These are phyloP conservation scores for Hypomecis punctinalis DNA, from an alignment of 2,888 invertebrate genomes.

Conservation along the genomic window DNA sequence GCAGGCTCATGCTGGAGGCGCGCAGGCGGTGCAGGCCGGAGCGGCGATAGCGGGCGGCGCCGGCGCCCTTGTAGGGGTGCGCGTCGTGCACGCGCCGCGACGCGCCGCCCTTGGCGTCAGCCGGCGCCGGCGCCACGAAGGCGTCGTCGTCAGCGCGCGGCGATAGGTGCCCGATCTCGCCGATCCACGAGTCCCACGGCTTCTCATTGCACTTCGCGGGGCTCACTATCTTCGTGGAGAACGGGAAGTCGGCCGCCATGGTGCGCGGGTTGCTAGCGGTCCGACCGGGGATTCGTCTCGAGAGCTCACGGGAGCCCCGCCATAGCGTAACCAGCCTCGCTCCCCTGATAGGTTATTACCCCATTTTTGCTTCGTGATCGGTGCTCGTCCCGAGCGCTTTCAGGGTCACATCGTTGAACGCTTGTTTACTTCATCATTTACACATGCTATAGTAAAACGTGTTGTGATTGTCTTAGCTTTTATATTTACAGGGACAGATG, in stretches of 20 bases:
- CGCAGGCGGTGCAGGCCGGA: slow-evolving; percentile 83
- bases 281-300: slow-evolving; percentile 58
- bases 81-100: slow-evolving; percentile 61
- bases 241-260: slow-evolving; percentile 78
- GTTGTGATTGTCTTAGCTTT: slow-evolving; percentile 82
- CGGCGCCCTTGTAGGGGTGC: slow-evolving; percentile 66
- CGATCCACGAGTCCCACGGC: slow-evolving; percentile 82
- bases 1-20: slow-evolving; percentile 88
- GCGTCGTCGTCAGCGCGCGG: slow-evolving; percentile 71
- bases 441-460: slow-evolving; percentile 67
- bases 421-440: slow-evolving; percentile 73
- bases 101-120: slow-evolving; percentile 63
- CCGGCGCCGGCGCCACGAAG: slow-evolving; percentile 65
- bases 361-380: slow-evolving; percentile 72
- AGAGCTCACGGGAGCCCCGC: slow-evolving; percentile 73
- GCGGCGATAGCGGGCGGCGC: slow-evolving; percentile 64
- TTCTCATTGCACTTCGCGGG: slow-evolving; percentile 81
- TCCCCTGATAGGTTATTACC: slow-evolving; percentile 83
- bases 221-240: slow-evolving; percentile 75
- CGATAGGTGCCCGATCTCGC: slow-evolving; percentile 79
- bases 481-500: slow-evolving; percentile 85
- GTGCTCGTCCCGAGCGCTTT: slow-evolving; percentile 60
- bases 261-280: slow-evolving; percentile 63
- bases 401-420: slow-evolving; percentile 73
- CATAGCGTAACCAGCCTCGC: slow-evolving; percentile 73